Evolutionary conservation across 2,113 vertebrate genomes (phyloP), one percentile per base, ranked within the genome.

Genomic region (Crypturellus undulatus): DNA sequence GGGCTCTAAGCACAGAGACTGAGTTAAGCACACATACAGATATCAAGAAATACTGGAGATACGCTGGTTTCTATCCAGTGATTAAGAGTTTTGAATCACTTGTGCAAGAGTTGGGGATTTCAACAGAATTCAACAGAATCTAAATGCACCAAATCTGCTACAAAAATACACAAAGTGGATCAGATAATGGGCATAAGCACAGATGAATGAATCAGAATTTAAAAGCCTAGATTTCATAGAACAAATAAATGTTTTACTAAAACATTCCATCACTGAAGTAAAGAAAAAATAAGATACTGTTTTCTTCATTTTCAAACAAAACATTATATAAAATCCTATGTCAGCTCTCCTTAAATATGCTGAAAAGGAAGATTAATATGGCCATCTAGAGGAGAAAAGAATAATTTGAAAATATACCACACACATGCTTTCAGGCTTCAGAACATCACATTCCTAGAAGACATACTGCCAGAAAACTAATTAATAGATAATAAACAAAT

Each of bases 321-420:
- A 93, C 47, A 56, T 52, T 62, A 63, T 28, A 68, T 24, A 72
- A 76, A 77, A 64, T 71, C 36, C 12, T 47, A 78, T 82, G 38
- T 15, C 22, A 87, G 78, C 89, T 84, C 75, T 43, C 26, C 10
- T 95, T 14, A 95, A 90, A 86, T 26, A 81, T 22, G 34, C 78
- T 80, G 71, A 89, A 96, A 94, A 84, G 85, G 70, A 97, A 96
- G 97, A 97, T 97, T 96, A 97, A 97, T 91, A 97, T 93, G 96
- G 97, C 98, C 97, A 98, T 86, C 97, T 98, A 98, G 96, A 97
- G 97, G 97, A 98, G 92, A 97, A 97, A 93, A 97, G 93, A 88
- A 88, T 88, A 80, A 96, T 90, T 51, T 87, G 92, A 96, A 96
- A 95, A 93, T 64, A 94, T 6, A 38, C 36, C 30, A 93, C 58